These are phyloP conservation scores for Phoxinus dragarum DNA, from an alignment of 2,797 vertebrate genomes.

Conservation along the genomic window DNA sequence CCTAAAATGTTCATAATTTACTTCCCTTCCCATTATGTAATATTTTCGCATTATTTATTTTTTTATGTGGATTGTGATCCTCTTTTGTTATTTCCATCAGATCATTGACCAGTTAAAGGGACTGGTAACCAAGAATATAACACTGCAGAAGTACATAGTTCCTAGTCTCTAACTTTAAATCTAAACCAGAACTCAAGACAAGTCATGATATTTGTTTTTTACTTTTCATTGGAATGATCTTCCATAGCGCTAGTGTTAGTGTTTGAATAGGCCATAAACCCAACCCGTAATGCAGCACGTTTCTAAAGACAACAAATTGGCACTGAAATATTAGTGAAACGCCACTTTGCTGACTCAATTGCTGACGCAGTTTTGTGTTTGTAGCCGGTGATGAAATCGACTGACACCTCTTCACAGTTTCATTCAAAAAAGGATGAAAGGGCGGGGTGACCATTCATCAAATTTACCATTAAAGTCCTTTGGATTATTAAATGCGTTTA, in stretches of 20 bases:
- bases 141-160: slow-evolving; percentile 37
- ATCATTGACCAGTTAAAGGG: slow-evolving; percentile 95
- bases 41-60: slow-evolving; percentile 44
- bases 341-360: slow-evolving; percentile 1
- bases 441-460: slow-evolving; percentile 39
- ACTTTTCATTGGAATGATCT: not conserved
- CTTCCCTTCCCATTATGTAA: slow-evolving; percentile 47
- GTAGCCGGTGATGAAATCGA: slow-evolving; percentile 7
- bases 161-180: not conserved
- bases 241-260: not conserved
- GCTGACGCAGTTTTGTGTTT: not conserved
- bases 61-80: slow-evolving; percentile 71
- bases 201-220: not conserved
- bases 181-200: not conserved
- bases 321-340: not conserved
- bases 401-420: slow-evolving; percentile 2
- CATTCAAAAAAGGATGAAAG: slow-evolving; percentile 38
- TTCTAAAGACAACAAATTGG: slow-evolving; percentile 10
- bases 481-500: slow-evolving; percentile 76
- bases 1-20: slow-evolving; percentile 68
- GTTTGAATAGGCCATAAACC: not conserved
- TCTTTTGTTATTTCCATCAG: slow-evolving; percentile 81
- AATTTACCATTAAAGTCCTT: slow-evolving; percentile 55
- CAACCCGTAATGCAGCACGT: slow-evolving; percentile 25
- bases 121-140: slow-evolving; percentile 70